Conservation (phyloP, 2,888 invertebrate species). For the Protophormia terraenovae region DNA sequence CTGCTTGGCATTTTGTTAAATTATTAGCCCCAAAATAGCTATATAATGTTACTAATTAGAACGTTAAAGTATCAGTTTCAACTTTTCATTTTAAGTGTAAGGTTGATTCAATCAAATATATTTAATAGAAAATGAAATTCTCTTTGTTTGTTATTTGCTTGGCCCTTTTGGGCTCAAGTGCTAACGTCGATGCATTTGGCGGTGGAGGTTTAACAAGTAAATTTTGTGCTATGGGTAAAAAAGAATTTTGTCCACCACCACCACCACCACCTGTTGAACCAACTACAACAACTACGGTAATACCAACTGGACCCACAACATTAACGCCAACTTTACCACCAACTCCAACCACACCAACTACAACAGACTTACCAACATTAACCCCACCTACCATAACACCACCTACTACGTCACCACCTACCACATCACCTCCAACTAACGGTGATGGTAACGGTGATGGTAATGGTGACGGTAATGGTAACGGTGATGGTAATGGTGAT, state of each 20-base stretch:
- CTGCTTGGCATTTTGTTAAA: no score
- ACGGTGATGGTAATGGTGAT: no score
- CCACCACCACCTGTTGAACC: neutral
- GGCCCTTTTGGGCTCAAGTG: neutral
- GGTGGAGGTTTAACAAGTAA: neutral
- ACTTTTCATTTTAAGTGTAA: no score
- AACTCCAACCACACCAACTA: neutral
- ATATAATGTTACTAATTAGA: no score
- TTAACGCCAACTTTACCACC: neutral
- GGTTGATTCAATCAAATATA: no score
- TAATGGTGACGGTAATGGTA: no score
- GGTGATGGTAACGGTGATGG: no score
- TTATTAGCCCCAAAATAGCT: no score
- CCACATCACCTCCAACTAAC: no score
- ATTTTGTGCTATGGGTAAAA: neutral
- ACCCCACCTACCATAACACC: neutral
- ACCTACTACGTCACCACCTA: neutral
- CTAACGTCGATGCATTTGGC: neutral
- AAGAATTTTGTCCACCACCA: neutral
- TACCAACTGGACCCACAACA: neutral
- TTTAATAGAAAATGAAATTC: neutral
- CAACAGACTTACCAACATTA: no score
- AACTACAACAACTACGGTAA: neutral
- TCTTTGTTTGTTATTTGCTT: neutral
- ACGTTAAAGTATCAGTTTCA: no score